Evolutionary conservation across 2,113 vertebrate genomes (phyloP), one percentile per base, ranked within the genome.

Genomic region (Gavia stellata): DNA sequence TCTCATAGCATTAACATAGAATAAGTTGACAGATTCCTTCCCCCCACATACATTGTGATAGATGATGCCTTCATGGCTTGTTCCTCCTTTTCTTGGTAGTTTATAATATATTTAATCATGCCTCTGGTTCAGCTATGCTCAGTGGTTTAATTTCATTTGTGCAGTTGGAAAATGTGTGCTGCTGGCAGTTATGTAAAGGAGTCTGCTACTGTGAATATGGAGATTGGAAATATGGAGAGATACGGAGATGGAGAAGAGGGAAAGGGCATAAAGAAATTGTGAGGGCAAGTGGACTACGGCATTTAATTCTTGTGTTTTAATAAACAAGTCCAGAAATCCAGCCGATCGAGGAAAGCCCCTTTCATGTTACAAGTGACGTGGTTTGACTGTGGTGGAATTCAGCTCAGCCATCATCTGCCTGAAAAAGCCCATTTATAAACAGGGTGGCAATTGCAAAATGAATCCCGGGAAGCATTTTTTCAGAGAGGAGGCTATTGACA

Each of bases 361-460:
- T 61, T 82, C 49, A 49, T 38, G 47, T 88, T 78, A 82, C 31
- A 81, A 88, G 81, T 42, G 68, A 89, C 72, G 86, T 25, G 19
- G 59, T 67, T 71, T 89, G 82, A 93, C 90, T 96, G 68, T 53
- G 72, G 38, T 34, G 29, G 73, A 92, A 94, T 91, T 89, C 91
- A 94, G 77, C 58, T 87, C 91, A 90, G 83, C 81, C 81, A 72
- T 89, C 80, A 53, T 71, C 55, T 90, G 83, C 55, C 77, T 88
- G 73, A 94, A 96, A 97, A 97, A 95, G 47, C 29, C 72, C 68
- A 77, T 93, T 96, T 93, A 86, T 87, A 90, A 93, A 95, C 0
- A 0, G 52, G 20, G 53, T 68, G 82, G 80, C 4, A 5, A 95
- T 55, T 80, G 81, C 83, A 89, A 95, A 94, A 88, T 65, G 77